Evolutionary conservation across 1,140 invertebrate species (phyloP), one percentile per base, ranked within the genome.

Genomic region (Dysdera silvatica): DNA sequence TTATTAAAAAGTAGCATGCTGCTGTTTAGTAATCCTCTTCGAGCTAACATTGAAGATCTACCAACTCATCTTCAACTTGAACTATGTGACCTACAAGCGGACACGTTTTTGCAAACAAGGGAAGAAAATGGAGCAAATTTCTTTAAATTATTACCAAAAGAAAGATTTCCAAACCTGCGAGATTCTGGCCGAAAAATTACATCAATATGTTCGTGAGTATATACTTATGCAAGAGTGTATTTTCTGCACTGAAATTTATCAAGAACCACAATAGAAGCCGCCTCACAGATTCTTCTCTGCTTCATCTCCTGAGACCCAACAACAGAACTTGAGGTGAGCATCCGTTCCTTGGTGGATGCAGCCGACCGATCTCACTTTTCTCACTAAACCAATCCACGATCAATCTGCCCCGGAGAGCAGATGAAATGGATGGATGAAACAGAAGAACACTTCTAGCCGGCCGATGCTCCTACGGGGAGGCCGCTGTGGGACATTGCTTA

Each of bases 221-320:
- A 31, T 37, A 35, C 1, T 16, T 51, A 20, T 35, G 29, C 37
- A 35, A 52, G 40, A 61, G 31, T 41, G 48, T 26, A 24, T 35
- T 61, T 18, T 54, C 49, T 10, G 31, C 18, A 18, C 24, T 54
- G 32, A 61, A 54, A n/a, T n/a, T 20, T n/a, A 20, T 51, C 26
- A 20, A 45, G 23, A 10, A 7, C 28, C 59, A 18, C 32, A 37
- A 35, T 37, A 41, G 47, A 37, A 57, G 37, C 31, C n/a, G 14
- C 43, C 26, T 48, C 10, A 43, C 26, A 29, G 28, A 63, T 18
- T 5, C 26, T 54, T 57, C 47, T 57, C 31, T 56, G 20, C 23
- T 47, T 32, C 32, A 63, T 40, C 28, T 63, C 16, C 53, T 63
- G 14, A 37, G 40, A 56, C 16, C 48, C 18, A 18, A 16, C 10